A percentile compares a stretch with the other conserved stretches of the same genome.
phyloP scores from a whole-genome alignment of 2,113 vertebrate genomes.

The Microtus pennsylvanicus region DNA sequence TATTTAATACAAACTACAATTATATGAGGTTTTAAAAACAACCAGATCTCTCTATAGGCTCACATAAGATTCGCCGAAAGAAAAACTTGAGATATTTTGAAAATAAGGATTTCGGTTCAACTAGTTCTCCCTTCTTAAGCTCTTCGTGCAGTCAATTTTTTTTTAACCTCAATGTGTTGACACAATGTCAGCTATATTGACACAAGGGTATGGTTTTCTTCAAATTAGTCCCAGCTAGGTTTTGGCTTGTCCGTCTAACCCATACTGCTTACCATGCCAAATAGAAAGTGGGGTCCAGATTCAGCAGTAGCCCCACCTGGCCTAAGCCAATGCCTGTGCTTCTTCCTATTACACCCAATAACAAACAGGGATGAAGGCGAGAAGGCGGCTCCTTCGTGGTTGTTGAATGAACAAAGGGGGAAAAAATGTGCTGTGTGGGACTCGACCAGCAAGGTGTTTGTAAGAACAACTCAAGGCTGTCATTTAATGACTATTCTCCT shows the following conservation, averaged over 20 bases:
- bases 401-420: background rate
- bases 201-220: background rate
- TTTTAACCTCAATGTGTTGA: background rate
- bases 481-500: background rate
- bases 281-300: background rate
- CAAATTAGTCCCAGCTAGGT: background rate
- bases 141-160: background rate
- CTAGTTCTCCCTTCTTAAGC: background rate
- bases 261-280: background rate
- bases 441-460: background rate
- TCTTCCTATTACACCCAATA: background rate
- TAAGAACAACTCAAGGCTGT: background rate
- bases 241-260: background rate
- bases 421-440: background rate
- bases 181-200: background rate
- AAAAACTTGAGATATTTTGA: constrained; percentile 34
- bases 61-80: background rate
- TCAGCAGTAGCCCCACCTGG: background rate
- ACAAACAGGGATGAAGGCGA: background rate
- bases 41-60: background rate
- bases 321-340: background rate
- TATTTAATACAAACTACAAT: background rate
- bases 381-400: background rate
- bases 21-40: constrained; percentile 18
- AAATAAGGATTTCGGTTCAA: constrained; percentile 4